phyloP scores from a whole-genome alignment of 2,113 vertebrate genomes.

The Eretmochelys imbricata region DNA sequence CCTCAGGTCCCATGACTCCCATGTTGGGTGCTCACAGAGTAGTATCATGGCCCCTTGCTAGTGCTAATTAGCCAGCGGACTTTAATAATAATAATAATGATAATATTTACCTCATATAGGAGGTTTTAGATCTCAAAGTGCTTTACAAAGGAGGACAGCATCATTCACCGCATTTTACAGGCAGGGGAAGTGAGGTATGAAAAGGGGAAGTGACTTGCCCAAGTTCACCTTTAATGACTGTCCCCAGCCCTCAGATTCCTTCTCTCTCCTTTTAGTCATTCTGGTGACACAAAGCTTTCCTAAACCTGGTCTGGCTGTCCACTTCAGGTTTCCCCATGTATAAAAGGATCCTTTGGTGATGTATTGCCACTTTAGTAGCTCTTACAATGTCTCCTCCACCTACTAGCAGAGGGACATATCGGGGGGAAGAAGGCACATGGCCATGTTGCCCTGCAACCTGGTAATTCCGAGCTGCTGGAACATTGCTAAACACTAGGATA shows the following conservation, averaged over 20 bases:
- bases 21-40: background rate
- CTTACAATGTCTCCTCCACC: too few species aligned
- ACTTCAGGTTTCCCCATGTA: background rate
- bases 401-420: background rate
- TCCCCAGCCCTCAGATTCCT: background rate
- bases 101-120: background rate
- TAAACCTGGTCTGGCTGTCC: background rate
- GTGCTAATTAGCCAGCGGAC: background rate
- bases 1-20: background rate
- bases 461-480: background rate
- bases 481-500: background rate
- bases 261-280: background rate
- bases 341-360: background rate
- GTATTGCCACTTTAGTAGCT: background rate
- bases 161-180: background rate
- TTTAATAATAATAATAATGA: too few species aligned
- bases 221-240: background rate
- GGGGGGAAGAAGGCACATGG: background rate
- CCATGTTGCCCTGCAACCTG: background rate
- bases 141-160: background rate
- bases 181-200: background rate
- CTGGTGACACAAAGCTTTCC: background rate
- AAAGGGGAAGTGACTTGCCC: background rate
- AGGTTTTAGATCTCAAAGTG: background rate
- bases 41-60: background rate